phyloP scores from a whole-genome alignment of 2,797 vertebrate genomes.

The Enoplosus armatus region DNA sequence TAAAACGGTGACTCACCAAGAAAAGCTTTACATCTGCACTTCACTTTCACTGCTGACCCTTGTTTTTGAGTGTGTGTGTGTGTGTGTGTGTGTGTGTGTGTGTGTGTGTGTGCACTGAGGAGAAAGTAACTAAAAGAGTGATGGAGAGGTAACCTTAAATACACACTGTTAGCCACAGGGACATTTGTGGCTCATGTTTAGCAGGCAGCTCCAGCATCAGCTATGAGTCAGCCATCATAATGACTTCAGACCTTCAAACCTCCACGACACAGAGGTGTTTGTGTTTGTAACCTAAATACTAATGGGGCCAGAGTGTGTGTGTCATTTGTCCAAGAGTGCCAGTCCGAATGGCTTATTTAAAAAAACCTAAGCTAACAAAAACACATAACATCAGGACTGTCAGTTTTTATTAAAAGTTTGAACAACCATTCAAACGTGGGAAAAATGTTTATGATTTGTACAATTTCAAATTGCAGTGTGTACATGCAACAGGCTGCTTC shows the following conservation, averaged over 20 bases:
- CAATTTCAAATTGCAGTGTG: too few species aligned
- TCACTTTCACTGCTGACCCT: slow-evolving; percentile 19
- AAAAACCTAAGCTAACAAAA: not conserved
- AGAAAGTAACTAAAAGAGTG: slow-evolving; percentile 7
- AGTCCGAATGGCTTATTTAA: not conserved
- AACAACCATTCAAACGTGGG: not conserved
- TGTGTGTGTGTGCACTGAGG: not conserved
- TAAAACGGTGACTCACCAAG: slow-evolving; percentile 38
- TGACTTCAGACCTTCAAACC: slow-evolving; percentile 43
- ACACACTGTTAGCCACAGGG: slow-evolving; percentile 22
- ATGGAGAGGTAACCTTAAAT: slow-evolving; percentile 16
- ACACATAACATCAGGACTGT: not conserved
- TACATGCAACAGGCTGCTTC: too few species aligned
- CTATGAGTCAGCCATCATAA: slow-evolving; percentile 60
- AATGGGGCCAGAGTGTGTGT: slow-evolving; percentile 1
- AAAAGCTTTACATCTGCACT: slow-evolving; percentile 34
- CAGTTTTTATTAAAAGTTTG: not conserved
- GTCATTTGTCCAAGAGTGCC: slow-evolving; percentile 11
- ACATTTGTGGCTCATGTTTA: slow-evolving; percentile 28
- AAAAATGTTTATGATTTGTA: not conserved
- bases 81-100: slow-evolving; percentile 2
- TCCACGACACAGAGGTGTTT: slow-evolving; percentile 13
- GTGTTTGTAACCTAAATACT: slow-evolving; percentile 39
- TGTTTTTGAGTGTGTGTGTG: not conserved
- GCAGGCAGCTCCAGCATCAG: slow-evolving; percentile 25